Conservation (phyloP, 1,140 invertebrate species). For the Camponotus pennsylvanicus region DNA sequence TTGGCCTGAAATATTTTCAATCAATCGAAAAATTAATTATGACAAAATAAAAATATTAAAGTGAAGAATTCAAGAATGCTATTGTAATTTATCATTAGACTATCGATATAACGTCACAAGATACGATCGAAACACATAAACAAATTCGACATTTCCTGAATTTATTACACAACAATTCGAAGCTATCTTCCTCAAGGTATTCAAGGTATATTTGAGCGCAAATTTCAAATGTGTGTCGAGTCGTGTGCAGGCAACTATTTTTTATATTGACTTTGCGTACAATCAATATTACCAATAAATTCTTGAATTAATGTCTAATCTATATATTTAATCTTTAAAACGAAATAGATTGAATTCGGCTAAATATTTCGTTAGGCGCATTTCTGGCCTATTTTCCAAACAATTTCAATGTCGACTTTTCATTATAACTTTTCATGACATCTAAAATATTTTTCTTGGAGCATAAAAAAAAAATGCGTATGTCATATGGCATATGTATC, state of each 20-base stretch:
- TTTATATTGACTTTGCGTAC: conserved; percentile 27
- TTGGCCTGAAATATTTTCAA: conserved; percentile 87
- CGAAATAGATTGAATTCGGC: conserved; percentile 29
- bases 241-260: conserved; percentile 38
- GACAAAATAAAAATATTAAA: conserved; percentile 4
- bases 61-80: background rate
- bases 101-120: conserved; percentile 6
- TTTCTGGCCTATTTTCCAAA: conserved; percentile 23
- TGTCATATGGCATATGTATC: background rate
- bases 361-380: conserved; percentile 32
- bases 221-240: conserved; percentile 23
- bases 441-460: background rate
- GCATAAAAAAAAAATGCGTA: background rate
- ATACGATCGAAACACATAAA: conserved; percentile 38
- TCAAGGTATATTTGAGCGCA: conserved; percentile 21
- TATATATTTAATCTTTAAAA: conserved; percentile 7
- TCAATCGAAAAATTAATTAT: background rate
- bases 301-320: conserved; percentile 22
- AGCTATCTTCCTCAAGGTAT: background rate
- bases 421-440: background rate
- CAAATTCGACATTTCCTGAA: conserved; percentile 16
- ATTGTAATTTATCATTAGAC: conserved; percentile 27
- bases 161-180: conserved; percentile 21
- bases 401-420: background rate
- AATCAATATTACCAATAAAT: background rate